Evolutionary conservation across 1,140 invertebrate species (phyloP), one percentile per base, ranked within the genome.

Genomic region (Drosophila mayri): DNA sequence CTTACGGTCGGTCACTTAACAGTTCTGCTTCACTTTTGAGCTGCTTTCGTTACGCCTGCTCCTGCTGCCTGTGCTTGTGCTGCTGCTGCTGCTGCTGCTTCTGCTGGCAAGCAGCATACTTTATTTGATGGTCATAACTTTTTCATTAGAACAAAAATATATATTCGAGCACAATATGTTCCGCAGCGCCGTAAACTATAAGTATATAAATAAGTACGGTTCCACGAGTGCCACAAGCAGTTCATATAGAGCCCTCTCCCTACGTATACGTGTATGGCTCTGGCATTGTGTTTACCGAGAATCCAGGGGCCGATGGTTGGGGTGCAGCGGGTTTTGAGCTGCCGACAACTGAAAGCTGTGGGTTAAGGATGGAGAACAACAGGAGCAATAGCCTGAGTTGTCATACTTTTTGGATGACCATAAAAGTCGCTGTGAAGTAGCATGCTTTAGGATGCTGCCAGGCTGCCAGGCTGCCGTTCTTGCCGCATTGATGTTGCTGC

Each of bases 121-220:
- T 90, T 90, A 90, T 90, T 90, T 90, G 85, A 90, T 90, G 86
- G 86, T 85, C 85, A 90, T 90, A 90, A 90, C 85, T 90, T 90
- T 90, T 90, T 90, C 85, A 90, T 90, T 90, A 90, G 85, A 90
- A 90, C 85, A 90, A 90, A 90, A 90, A 90, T 90, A 88, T 87
- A 88, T 90, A 90, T 79, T 58, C 78, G 78, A 90, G 85, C 66
- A 90, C 77, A 90, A 85, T 90, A 90, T 90, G 85, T 90, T 86
- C 85, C 85, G 85, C 85, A 81, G 85, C 81, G 85, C 85, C 74
- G 81, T 90, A 90, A 90, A 87, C 85, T 87, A 87, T 87, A 90
- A 87, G 84, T 87, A 87, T 87, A 87, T 87, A 90, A 90, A 90
- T 90, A 90, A 90, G 85, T 90, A 81, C 75, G 86, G 74, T 66